Evolutionary conservation across 35 echinoderm and acorn worm genomes (phyloP).

Genomic region (Amphiura filiformis): DNA sequence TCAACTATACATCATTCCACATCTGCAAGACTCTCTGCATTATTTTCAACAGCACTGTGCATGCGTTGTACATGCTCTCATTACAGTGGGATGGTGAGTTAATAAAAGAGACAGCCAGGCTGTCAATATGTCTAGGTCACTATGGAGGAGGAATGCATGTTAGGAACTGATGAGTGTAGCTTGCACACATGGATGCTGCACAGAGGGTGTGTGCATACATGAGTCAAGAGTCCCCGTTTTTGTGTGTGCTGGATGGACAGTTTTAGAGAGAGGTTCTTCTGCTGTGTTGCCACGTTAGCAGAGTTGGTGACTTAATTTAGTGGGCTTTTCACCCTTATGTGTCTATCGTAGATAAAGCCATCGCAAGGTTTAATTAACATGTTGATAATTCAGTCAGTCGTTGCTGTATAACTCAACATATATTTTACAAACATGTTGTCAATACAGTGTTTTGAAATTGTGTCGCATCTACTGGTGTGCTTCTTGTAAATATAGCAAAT

Average conservation of each 20-base stretch:
- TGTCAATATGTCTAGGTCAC: constrained; percentile 14
- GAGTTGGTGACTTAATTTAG: not conserved
- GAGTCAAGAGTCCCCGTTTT: not conserved
- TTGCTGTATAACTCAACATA: no score
- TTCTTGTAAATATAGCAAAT: no score
- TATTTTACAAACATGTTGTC: no score
- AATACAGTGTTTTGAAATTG: no score
- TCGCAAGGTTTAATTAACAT: no score
- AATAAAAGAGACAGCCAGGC: not conserved
- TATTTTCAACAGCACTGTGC: no score
- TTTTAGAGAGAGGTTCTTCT: not conserved
- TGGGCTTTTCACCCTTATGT: no score
- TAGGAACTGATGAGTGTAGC: not conserved
- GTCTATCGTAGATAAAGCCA: no score
- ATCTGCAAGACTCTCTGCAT: no score
- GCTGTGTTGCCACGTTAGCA: not conserved
- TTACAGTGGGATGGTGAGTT: not conserved
- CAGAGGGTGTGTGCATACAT: not conserved
- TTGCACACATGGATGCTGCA: not conserved
- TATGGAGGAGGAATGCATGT: not conserved
- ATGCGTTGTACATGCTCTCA: not conserved
- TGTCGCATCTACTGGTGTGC: no score
- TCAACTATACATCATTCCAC: no score
- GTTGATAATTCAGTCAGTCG: no score
- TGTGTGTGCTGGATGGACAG: not conserved